These are phyloP conservation scores for Heliconius hermathena DNA, from an alignment of 1,140 invertebrate species.

Conservation along the genomic window DNA sequence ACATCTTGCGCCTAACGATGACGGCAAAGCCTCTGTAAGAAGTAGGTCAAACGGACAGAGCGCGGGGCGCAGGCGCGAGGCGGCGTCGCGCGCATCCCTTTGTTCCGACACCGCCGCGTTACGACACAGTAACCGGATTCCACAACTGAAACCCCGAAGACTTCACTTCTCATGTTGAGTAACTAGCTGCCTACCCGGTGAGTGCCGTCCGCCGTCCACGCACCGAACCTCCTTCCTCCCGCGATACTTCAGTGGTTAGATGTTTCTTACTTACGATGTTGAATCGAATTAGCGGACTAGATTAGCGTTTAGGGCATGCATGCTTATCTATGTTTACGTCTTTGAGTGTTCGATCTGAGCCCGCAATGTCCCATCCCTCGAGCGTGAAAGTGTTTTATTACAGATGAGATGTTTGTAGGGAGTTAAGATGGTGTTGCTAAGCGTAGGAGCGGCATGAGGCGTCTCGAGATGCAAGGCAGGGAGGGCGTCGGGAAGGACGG, in stretches of 20 bases:
- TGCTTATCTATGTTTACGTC: conserved; percentile 74
- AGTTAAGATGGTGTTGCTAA: conserved; percentile 72
- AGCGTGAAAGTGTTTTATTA: conserved; percentile 67
- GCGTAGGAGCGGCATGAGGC: conserved; percentile 71
- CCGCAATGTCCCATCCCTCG: conserved; percentile 60
- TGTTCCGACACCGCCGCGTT: conserved; percentile 38
- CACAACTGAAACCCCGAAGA: conserved; percentile 48
- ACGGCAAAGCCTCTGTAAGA: conserved; percentile 33
- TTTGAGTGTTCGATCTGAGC: conserved; percentile 63
- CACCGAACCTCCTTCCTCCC: conserved; percentile 33
- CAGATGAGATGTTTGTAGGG: conserved; percentile 72
- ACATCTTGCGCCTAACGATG: not conserved
- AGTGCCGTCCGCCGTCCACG: conserved; percentile 47
- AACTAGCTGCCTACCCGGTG: conserved; percentile 50
- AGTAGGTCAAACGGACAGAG: conserved; percentile 56
- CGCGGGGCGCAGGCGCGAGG: conserved; percentile 43
- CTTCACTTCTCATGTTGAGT: conserved; percentile 38
- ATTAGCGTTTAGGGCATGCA: conserved; percentile 76
- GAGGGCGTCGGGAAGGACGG: conserved; percentile 64
- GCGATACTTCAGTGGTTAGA: conserved; percentile 65
- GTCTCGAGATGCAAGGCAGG: conserved; percentile 72
- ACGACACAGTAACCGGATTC: conserved; percentile 42
- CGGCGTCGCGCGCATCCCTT: conserved; percentile 47
- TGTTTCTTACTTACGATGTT: conserved; percentile 53
- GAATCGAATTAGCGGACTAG: conserved; percentile 63